These are phyloP conservation scores for Amblyornis subalaris DNA, from an alignment of 2,113 vertebrate genomes.

Conservation along the genomic window DNA sequence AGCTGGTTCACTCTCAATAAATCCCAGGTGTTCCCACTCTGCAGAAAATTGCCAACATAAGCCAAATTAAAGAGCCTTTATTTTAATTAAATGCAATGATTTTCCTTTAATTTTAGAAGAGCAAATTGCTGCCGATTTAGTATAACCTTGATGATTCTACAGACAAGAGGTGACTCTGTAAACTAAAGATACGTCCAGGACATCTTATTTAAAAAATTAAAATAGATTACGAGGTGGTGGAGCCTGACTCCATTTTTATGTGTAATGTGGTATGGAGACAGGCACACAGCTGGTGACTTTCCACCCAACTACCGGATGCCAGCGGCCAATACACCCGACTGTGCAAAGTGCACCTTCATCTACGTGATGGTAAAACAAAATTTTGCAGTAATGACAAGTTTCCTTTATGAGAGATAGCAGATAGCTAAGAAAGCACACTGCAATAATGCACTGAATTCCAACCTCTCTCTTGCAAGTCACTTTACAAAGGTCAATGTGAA, in stretches of 20 bases:
- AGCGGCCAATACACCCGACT: accelerated
- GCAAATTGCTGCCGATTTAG: constrained; percentile 71
- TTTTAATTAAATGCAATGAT: constrained; percentile 88
- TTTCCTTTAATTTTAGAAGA: constrained; percentile 73
- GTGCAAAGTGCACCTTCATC: not conserved
- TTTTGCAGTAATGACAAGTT: not conserved
- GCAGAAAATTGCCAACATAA: constrained; percentile 49
- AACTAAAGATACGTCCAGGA: constrained; percentile 1
- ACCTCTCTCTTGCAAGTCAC: not conserved
- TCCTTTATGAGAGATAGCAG: not conserved
- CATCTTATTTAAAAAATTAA: not conserved
- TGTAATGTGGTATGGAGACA: not conserved
- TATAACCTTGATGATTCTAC: constrained; percentile 63
- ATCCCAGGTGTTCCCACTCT: constrained; percentile 39
- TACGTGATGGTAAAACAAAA: not conserved
- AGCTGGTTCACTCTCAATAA: constrained; percentile 59
- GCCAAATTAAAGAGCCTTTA: constrained; percentile 78
- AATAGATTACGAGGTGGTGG: not conserved
- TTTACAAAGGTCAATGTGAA: not conserved
- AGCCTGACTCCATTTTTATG: not conserved
- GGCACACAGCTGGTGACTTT: not conserved
- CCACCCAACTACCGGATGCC: not conserved
- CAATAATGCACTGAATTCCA: not conserved
- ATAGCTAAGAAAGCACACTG: not conserved
- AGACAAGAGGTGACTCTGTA: constrained; percentile 43